Evolutionary conservation across 2,113 vertebrate species (phyloP), one percentile per base, ranked within the genome.

Genomic region (Brachionichthys hirsutus): DNA sequence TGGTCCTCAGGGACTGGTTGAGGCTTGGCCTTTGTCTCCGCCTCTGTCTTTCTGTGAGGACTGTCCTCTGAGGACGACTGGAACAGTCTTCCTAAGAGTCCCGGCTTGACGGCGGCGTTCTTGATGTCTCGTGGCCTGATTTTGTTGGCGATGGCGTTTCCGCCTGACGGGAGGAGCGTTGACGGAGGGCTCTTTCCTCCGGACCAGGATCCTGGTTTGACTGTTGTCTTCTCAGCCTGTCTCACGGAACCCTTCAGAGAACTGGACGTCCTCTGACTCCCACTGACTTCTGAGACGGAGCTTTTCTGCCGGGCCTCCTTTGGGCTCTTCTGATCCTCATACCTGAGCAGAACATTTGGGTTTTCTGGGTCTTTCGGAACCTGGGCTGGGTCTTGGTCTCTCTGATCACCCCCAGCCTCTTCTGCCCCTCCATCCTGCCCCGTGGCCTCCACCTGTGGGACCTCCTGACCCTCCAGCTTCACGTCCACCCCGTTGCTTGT

Each of bases 161-260:
- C 76, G 50, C 85, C 80, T 56, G 88, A 81, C 45, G 80, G 84
- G 75, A 93, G 94, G 50, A 93, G 84, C 0, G 64, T 91, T 14
- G 78, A 73, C 17, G 92, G 67, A 15, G 92, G 86, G 2, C 87
- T 93, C 73, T 85, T 91, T 38, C 88, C 86, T 87, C 92, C 92
- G 15, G 83, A 85, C 77, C 78, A 51, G 0, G 66, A 81, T 11
- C 87, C 83, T 59, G 74, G 87, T 70, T 67, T 83, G 6, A 17
- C 20, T 49, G 81, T 88, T 3, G 70, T 52, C 36, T 62, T 88
- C 36, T 70, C 77, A 10, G 11, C 5, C 9, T 60, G 77, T 67
- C 81, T 91, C 38, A 15, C 75, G 43, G 60, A 52, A 49, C 43
- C 57, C n/a, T 56, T 79, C 10, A 69, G 61, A 64, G 16, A 43